A percentile compares a stretch with the other conserved stretches of the same genome.
phyloP scores from a whole-genome alignment of 2,113 vertebrate genomes.

The Sylvia atricapilla region DNA sequence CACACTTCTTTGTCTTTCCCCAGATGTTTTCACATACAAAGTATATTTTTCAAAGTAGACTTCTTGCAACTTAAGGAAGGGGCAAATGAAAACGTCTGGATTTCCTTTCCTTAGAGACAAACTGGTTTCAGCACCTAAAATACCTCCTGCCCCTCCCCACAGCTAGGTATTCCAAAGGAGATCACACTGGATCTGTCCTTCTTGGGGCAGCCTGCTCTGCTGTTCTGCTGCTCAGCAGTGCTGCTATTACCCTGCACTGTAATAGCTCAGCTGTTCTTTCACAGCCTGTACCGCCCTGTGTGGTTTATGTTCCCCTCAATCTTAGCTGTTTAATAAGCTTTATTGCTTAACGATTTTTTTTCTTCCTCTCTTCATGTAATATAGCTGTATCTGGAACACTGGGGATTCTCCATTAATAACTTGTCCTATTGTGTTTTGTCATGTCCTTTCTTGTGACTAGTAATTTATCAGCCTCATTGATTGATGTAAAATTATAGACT shows the following conservation, averaged over 20 bases:
- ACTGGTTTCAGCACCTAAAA: background rate
- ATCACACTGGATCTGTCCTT: background rate
- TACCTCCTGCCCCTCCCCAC: background rate
- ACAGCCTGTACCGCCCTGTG: background rate
- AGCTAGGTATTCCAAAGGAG: background rate
- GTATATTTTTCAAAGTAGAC: background rate
- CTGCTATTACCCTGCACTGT: background rate
- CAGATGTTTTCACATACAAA: background rate
- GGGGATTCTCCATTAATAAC: slow-evolving; percentile 19
- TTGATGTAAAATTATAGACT: slow-evolving; percentile 52
- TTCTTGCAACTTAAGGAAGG: background rate
- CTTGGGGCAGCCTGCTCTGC: background rate
- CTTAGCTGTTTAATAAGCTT: slow-evolving; percentile 41
- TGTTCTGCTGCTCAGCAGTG: background rate
- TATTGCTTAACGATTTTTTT: slow-evolving; percentile 37
- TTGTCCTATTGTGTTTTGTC: slow-evolving; percentile 29
- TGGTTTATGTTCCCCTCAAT: background rate
- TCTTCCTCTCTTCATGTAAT: background rate
- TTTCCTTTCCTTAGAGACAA: background rate
- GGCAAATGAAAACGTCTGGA: background rate
- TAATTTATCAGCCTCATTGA: slow-evolving; percentile 35
- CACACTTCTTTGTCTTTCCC: background rate
- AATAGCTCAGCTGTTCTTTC: background rate
- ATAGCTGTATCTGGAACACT: background rate
- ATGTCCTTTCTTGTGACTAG: slow-evolving; percentile 17